Evolutionary conservation across 2,888 invertebrate species (phyloP).

Genomic region (Plutella xylostella): DNA sequence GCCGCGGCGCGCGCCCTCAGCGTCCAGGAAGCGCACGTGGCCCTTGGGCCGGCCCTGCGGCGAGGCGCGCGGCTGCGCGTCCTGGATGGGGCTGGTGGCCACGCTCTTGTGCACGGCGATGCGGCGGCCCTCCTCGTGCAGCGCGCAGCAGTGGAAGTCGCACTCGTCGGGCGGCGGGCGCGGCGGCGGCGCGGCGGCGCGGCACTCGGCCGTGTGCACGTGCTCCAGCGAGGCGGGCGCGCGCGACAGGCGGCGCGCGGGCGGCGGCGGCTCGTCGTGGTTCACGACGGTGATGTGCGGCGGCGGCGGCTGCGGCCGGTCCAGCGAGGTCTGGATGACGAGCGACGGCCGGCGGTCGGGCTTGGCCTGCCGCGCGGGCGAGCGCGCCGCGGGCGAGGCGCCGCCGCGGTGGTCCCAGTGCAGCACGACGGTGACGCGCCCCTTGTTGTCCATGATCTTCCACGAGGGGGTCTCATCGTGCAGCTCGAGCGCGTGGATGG

Average conservation of each 20-base stretch:
- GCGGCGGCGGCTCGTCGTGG: constrained; percentile 88
- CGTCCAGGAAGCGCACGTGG: constrained; percentile 88
- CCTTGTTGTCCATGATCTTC: constrained; percentile 99
- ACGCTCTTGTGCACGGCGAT: constrained; percentile 94
- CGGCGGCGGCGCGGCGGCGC: constrained; percentile 74
- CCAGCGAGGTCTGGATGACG: constrained; percentile 81
- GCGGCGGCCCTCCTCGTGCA: constrained; percentile 92
- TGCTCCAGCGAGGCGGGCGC: constrained; percentile 72
- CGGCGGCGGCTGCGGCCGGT: constrained; percentile 75
- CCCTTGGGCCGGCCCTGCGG: constrained; percentile 79
- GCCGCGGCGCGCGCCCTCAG: constrained; percentile 72
- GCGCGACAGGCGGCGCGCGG: constrained; percentile 71
- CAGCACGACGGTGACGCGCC: constrained; percentile 94
- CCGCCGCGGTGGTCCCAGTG: constrained; percentile 94
- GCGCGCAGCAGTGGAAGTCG: constrained; percentile 95
- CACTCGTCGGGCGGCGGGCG: constrained; percentile 83
- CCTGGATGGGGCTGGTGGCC: constrained; percentile 93
- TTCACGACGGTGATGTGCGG: constrained; percentile 95
- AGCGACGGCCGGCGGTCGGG: constrained; percentile 75
- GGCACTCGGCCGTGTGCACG: constrained; percentile 85
- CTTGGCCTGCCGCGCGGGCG: constrained; percentile 59
- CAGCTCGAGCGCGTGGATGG: constrained; percentile 93
- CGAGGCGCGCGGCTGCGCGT: constrained; percentile 75
- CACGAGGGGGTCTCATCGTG: constrained; percentile 97
- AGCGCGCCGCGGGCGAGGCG: constrained; percentile 70